These are phyloP conservation scores for Folsomia candida DNA, from an alignment of 2,888 invertebrate genomes.

Conservation along the genomic window DNA sequence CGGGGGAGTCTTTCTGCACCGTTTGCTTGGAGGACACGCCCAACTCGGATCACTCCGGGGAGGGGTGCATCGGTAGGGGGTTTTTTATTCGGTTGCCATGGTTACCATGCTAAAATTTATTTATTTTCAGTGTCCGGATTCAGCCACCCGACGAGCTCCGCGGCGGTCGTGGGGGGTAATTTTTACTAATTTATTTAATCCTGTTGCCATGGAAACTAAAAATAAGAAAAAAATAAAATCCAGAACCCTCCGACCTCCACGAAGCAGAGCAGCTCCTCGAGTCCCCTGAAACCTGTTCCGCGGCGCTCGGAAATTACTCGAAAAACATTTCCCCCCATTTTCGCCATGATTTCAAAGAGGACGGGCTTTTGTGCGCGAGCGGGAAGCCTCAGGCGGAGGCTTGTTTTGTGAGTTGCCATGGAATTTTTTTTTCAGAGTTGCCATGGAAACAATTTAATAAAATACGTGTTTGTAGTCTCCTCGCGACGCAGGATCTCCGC, in stretches of 20 bases:
- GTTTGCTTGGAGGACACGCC: constrained; percentile 25
- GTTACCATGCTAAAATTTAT: too few species aligned
- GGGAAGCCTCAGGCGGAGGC: constrained; percentile 45
- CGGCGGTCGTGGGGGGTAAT: not conserved
- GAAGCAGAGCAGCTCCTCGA: constrained; percentile 46
- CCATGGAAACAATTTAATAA: not conserved
- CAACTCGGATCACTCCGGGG: constrained; percentile 33
- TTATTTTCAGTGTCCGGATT: constrained; percentile 48
- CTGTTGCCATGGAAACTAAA: not conserved
- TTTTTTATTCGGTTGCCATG: too few species aligned
- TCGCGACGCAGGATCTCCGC: constrained; percentile 45
- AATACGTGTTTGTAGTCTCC: constrained; percentile 32
- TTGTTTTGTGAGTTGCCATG: constrained; percentile 39
- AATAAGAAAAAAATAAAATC: not conserved
- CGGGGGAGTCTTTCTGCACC: constrained; percentile 21
- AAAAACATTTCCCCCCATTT: not conserved
- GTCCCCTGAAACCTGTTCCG: constrained; percentile 27
- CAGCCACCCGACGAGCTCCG: constrained; percentile 39
- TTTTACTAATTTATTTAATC: not conserved
- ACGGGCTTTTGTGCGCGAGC: constrained; percentile 43
- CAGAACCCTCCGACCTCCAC: constrained; percentile 41
- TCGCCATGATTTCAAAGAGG: not conserved
- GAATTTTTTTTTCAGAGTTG: too few species aligned
- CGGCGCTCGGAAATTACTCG: not conserved
- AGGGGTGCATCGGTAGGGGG: constrained; percentile 46